Percentiles rank a stretch among this genome's conserved stretches.
phyloP scores from a whole-genome alignment of 2,797 vertebrate genomes.

The Knipowitschia caucasica region DNA sequence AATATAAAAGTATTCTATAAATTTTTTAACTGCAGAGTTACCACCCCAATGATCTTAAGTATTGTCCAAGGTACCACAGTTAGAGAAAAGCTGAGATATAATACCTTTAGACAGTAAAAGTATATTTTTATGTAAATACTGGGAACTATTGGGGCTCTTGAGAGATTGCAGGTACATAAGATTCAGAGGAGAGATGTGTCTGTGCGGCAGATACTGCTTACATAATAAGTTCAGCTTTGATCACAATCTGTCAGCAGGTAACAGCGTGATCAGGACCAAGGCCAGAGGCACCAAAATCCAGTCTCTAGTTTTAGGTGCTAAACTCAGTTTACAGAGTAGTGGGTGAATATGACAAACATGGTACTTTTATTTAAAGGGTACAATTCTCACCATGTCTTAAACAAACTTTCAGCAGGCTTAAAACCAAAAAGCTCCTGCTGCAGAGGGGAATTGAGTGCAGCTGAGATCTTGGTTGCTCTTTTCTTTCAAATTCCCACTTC shows the following conservation, averaged over 20 bases:
- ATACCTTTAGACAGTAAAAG: not conserved
- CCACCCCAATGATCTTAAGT: too few species aligned
- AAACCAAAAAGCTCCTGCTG: not conserved
- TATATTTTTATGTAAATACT: not conserved
- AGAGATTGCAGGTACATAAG: not conserved
- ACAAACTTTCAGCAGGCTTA: not conserved
- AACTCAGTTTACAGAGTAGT: not conserved
- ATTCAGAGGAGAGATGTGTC: not conserved
- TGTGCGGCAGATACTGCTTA: not conserved
- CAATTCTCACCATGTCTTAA: not conserved
- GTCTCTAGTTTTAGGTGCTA: not conserved
- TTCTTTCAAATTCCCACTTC: constrained; percentile 50
- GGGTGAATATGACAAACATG: not conserved
- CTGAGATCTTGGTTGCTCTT: constrained; percentile 39
- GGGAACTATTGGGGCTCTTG: not conserved
- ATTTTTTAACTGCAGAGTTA: too few species aligned
- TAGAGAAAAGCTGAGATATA: too few species aligned
- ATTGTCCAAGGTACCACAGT: too few species aligned
- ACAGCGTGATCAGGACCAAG: not conserved
- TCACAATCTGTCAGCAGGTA: constrained; percentile 1
- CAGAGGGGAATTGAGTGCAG: constrained; percentile 16
- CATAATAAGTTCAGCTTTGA: constrained; percentile 4
- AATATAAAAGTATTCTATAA: too few species aligned
- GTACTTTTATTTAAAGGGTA: not conserved
- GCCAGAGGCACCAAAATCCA: constrained; percentile 3